Conservation (phyloP, 23 tunicate genomes). For the Clavelina lepadiformis region DNA sequence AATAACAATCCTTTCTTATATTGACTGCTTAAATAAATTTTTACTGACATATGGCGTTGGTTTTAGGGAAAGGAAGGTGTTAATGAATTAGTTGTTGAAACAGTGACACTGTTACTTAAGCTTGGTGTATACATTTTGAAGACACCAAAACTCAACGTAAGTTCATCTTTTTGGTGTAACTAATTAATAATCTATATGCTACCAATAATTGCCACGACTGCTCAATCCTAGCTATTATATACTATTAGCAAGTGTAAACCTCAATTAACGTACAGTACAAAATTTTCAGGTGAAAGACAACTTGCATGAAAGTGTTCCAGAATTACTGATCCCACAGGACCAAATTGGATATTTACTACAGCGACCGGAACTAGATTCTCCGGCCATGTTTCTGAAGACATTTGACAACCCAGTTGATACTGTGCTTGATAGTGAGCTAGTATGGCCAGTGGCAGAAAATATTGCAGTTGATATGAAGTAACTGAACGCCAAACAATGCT, state of each 20-base stretch:
- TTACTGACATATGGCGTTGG: too few species aligned
- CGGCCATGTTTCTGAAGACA: conserved; percentile 32
- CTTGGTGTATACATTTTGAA: conserved; percentile 67
- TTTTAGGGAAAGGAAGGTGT: conserved; percentile 83
- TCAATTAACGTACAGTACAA: too few species aligned
- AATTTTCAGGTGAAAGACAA: conserved; percentile 48
- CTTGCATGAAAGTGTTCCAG: conserved; percentile 77
- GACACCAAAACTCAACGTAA: conserved; percentile 78
- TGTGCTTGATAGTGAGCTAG: conserved; percentile 61
- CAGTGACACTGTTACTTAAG: conserved; percentile 49
- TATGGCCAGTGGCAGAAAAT: conserved; percentile 84
- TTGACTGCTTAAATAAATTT: too few species aligned
- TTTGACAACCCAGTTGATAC: conserved; percentile 82
- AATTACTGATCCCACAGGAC: conserved; percentile 80
- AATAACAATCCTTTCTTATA: too few species aligned
- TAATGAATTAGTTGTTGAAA: conserved; percentile 71
- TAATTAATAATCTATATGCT: too few species aligned
- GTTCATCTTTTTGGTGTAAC: too few species aligned
- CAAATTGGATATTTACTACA: conserved; percentile 70
- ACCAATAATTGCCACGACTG: too few species aligned
- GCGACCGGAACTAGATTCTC: conserved; percentile 72
- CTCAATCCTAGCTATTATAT: too few species aligned
- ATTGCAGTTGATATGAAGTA: conserved; percentile 50
- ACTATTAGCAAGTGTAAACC: too few species aligned
- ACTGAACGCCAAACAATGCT: too few species aligned